These are phyloP conservation scores for Phrynocephalus guinanensis DNA, from an alignment of 2,797 vertebrate genomes.

Conservation along the genomic window DNA sequence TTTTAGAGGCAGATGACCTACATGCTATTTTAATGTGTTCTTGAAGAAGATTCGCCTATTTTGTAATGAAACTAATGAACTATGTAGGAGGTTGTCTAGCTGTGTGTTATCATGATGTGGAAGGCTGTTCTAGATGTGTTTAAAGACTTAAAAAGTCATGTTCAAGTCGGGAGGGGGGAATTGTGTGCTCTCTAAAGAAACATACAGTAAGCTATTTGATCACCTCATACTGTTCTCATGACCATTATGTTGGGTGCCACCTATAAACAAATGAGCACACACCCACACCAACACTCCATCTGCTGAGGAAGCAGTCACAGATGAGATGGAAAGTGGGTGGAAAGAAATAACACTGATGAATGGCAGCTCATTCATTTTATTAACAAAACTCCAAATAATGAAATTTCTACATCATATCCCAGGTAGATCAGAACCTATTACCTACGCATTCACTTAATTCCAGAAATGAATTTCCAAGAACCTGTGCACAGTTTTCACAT, in stretches of 20 bases:
- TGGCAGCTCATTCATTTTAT: neutral
- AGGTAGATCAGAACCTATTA: no score
- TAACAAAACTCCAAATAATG: neutral
- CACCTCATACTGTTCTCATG: neutral
- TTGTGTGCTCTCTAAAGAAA: neutral
- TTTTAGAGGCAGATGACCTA: neutral
- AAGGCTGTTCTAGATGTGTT: neutral
- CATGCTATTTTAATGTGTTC: neutral
- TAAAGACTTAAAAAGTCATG: neutral
- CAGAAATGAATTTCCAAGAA: no score
- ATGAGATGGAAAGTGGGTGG: neutral
- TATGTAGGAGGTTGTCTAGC: conserved; percentile 39
- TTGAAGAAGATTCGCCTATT: rapidly evolving
- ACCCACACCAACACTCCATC: no score
- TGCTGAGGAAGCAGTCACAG: neutral
- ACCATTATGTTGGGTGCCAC: neutral
- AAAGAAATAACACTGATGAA: neutral
- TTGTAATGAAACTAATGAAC: conserved; percentile 26
- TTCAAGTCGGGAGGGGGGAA: neutral
- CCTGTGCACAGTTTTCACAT: no score
- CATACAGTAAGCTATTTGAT: no score
- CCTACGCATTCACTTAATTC: no score
- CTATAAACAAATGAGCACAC: neutral
- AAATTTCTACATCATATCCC: neutral
- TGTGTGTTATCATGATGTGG: neutral